Evolutionary conservation across 2,113 vertebrate species (phyloP), one percentile per base, ranked within the genome.

Genomic region (Notiomystis cincta): DNA sequence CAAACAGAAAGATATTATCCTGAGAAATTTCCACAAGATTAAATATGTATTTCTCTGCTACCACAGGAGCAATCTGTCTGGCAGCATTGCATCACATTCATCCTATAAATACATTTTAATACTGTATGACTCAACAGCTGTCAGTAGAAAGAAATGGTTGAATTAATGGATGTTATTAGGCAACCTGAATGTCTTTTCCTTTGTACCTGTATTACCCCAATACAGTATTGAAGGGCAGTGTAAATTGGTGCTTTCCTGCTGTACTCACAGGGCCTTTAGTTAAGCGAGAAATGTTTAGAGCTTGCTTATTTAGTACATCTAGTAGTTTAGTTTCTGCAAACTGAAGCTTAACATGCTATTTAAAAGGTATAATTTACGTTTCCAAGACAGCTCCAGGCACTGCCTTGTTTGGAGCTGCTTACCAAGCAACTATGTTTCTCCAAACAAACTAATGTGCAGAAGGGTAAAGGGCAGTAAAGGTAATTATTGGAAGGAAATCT

Each of bases 401-500:
- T 95, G 95, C 94, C 82, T 90, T 91, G 93, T 97, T 97, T 95
- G 93, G 95, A 95, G 96, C 6, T 95, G 95, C 97, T 98, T 96
- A 97, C 97, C 40, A 79, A 97, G 96, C 93, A 97, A 94, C 95
- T 96, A 64, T 25, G 27, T 96, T 96, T 96, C 96, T 97, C 97
- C 96, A 97, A 98, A 98, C 97, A 98, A 98, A 97, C 93, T 90
- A 73, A 96, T 69, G 95, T 92, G 89, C 96, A 97, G 95, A 77
- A 97, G 98, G 96, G 88, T 95, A 98, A 98, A 98, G 98, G 96
- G 96, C 97, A 98, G 81, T 73, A 91, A 97, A 97, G 96, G 97
- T 92, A 98, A 97, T 98, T 97, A 98, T 96, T 97, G 97, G 90
- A 97, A 98, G 97, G 96, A 98, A 98, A 98, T 97, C 97, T 98